phyloP scores from a whole-genome alignment of 1,140 invertebrate genomes.

The Euura saliciscinereae region DNA sequence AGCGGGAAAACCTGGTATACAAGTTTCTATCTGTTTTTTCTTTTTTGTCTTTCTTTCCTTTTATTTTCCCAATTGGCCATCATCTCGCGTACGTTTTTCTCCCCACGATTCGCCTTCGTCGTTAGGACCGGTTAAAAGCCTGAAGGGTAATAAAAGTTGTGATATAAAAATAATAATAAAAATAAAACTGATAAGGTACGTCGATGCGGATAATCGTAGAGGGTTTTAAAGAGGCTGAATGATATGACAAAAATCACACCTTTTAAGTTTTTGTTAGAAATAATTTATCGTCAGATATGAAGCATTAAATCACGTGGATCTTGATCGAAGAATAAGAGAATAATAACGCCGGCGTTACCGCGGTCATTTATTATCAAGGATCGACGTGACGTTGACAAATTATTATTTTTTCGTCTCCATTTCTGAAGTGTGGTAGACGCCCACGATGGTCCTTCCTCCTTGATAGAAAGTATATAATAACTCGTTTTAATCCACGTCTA shows the following conservation, averaged over 20 bases:
- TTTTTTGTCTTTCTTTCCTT: too few species aligned
- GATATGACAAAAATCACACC: too few species aligned
- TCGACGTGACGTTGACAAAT: slow-evolving; percentile 1
- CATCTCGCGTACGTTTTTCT: not conserved
- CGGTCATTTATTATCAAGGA: not conserved
- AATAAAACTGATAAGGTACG: not conserved
- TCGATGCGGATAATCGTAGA: not conserved
- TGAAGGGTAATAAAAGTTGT: not conserved
- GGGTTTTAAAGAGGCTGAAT: not conserved
- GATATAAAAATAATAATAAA: not conserved
- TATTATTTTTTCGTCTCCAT: not conserved
- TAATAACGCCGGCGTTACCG: not conserved
- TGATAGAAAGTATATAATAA: too few species aligned
- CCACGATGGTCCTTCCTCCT: too few species aligned
- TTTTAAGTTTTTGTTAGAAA: too few species aligned
- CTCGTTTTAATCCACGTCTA: too few species aligned
- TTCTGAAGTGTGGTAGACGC: too few species aligned
- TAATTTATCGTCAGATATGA: not conserved
- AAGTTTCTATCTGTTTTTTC: not conserved
- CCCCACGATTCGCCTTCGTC: not conserved
- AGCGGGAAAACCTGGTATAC: not conserved
- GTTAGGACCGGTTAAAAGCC: not conserved
- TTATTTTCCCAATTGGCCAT: not conserved
- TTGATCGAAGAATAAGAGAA: not conserved
- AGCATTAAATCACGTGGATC: not conserved